Base-by-base conservation (phyloP, 2,113 vertebrate species). In the Epinephelus cyanopodus region DNA sequence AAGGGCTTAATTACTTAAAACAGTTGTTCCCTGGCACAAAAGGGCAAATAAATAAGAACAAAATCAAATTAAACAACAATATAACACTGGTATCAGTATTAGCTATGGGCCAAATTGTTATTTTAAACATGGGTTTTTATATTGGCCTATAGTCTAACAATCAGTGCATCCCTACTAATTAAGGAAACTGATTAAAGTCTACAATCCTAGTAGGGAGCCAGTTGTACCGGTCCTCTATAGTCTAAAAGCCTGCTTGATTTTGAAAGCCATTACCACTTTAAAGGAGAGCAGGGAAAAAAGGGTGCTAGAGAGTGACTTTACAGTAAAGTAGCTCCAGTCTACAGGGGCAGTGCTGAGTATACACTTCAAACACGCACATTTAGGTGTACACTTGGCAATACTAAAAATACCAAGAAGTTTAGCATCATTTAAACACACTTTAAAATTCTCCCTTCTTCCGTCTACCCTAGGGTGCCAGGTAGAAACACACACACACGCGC, bases 341-440 rank as follows among this genome's bases (percentile, higher is more conserved):
- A 52, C 25, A 56, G 54, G 25, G 6, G 25, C 18, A 54, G 12
- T 18, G 11, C 8, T 58, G 15, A 27, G 74, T 29, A 33, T 29
- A 56, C 19, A 70, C 67, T 54, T 62, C 62, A 79, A 56, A 56
- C 57, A 29, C 58, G 56, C 21, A 67, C 19, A 74, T 67, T 72
- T 23, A 50, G 29, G 0, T 47, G 11, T 27, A 48, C 21, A 48
- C 57, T 68, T 58, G 2, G 47, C 6, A 74, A 60, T 29, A 27
- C 27, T 80, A 14, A 56, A 77, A 50, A 58, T 25, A 50, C n/a
- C 10, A 48, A 17, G 50, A 66, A n/a, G 25, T 66, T 58, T 17
- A 53, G 37, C 47, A 54, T 42, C 12, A 70, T 25, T 62, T 56
- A 47, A 79, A 37, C 25, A 65, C 18, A 6, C 23, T 29, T 69